Conservation (phyloP, 2,797 vertebrate species). For the Coracias cyanogaster region DNA sequence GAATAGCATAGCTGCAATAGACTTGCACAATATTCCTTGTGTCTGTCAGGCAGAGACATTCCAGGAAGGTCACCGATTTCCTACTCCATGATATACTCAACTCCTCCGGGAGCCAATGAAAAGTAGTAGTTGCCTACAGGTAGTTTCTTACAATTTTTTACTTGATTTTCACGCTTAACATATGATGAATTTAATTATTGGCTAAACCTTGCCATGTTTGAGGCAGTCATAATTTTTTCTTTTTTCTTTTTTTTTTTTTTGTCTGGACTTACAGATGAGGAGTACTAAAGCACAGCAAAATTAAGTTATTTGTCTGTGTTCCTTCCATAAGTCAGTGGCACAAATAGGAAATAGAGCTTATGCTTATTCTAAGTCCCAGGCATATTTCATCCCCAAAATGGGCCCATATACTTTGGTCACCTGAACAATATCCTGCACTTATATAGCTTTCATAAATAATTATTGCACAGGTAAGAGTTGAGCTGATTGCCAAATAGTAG, state of each 20-base stretch:
- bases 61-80: neutral
- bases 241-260: neutral
- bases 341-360: neutral
- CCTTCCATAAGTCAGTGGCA: neutral
- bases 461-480: neutral
- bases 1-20: neutral
- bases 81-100: accelerated
- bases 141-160: neutral
- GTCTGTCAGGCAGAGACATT: neutral
- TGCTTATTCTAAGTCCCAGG: neutral
- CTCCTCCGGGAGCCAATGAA: neutral
- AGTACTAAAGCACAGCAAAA: neutral
- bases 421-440: neutral
- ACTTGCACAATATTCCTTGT: neutral
- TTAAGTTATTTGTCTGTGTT: neutral
- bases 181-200: neutral
- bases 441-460: neutral
- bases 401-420: neutral
- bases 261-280: neutral
- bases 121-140: neutral
- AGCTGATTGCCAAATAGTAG: neutral
- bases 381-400: neutral
- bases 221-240: neutral
- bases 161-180: neutral
- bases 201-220: accelerated